phyloP scores from a whole-genome alignment of 2,888 invertebrate species.

The Taenaris catops region DNA sequence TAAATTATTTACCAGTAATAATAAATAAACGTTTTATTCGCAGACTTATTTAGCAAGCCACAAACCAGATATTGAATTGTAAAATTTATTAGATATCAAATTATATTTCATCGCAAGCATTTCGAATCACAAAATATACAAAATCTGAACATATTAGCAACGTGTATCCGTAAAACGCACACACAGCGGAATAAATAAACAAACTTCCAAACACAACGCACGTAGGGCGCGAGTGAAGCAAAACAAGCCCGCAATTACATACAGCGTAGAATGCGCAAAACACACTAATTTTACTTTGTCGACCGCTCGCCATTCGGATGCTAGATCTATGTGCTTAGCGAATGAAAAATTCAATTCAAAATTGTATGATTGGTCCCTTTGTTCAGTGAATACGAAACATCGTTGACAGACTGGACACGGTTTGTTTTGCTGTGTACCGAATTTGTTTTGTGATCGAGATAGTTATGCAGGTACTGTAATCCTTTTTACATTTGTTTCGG shows the following conservation, averaged over 20 bases:
- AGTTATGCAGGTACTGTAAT: slow-evolving; percentile 17
- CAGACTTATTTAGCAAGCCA: no score
- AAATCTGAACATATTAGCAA: background rate
- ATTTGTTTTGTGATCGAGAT: slow-evolving; percentile 21
- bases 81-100: no score
- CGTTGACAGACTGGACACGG: slow-evolving; percentile 19
- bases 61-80: no score
- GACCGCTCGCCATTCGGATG: slow-evolving; percentile 15
- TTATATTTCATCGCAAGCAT: no score
- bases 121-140: background rate
- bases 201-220: slow-evolving; percentile 18
- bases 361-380: slow-evolving; percentile 32
- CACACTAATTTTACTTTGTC: slow-evolving; percentile 30
- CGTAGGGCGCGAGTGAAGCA: slow-evolving; percentile 19
- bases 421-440: slow-evolving; percentile 21
- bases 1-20: no score
- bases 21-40: no score
- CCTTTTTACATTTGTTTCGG: slow-evolving; percentile 14
- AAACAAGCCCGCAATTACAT: slow-evolving; percentile 29
- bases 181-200: slow-evolving; percentile 13
- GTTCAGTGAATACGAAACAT: slow-evolving; percentile 25
- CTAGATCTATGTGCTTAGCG: slow-evolving; percentile 27
- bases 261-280: slow-evolving; percentile 26
- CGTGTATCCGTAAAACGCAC: background rate
- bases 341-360: slow-evolving; percentile 29